Base-by-base conservation (phyloP, 2,113 vertebrate genomes). In the Petrocephalus microphthalmus region DNA sequence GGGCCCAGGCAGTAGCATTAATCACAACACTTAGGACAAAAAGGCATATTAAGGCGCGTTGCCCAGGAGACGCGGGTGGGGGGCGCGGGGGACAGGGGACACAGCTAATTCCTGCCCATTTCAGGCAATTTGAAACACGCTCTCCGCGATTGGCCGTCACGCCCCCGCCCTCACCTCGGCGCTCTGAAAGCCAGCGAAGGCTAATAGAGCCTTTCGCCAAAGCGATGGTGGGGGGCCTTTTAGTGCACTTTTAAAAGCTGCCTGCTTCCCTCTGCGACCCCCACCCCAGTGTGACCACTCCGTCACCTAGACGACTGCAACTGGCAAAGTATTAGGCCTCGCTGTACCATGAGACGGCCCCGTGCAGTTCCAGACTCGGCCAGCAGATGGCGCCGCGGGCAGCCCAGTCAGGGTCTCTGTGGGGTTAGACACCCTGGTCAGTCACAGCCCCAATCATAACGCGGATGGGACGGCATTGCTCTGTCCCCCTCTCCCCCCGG, bases 121-220 rank as follows among this genome's bases (percentile, higher is more conserved):
- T 94, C 93, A 93, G 92, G 93, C 92, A 93, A 94, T 95, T 93
- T 94, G 92, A 92, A 92, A 92, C 92, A 93, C 93, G 93, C 93
- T 93, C 94, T 93, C 92, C 91, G 91, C 94, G 93, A 94, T 45
- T 60, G 54, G 33, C 20, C 19, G 6, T 19, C 22, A 25, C 7
- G 19, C 85, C 29, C 4, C 25, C 56, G 1, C 56, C 88, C 89
- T 90, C 84, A 91, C 93, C 93, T 94, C 93, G 90, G 89, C 91
- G 93, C 93, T 93, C 93, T 93, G 93, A 94, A 94, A 93, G 94
- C 93, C 91, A 92, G 90, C 93, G 92, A 94, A 94, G 92, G 91
- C 91, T 94, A 94, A 94, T 93, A 94, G 94, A 81, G 86, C 45
- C 51, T 67, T 67, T 64, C 47, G 45, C 89, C 89, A 19, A 92